These are phyloP conservation scores for Periophthalmus modestus DNA, from an alignment of 2,113 vertebrate species.

Conservation along the genomic window DNA sequence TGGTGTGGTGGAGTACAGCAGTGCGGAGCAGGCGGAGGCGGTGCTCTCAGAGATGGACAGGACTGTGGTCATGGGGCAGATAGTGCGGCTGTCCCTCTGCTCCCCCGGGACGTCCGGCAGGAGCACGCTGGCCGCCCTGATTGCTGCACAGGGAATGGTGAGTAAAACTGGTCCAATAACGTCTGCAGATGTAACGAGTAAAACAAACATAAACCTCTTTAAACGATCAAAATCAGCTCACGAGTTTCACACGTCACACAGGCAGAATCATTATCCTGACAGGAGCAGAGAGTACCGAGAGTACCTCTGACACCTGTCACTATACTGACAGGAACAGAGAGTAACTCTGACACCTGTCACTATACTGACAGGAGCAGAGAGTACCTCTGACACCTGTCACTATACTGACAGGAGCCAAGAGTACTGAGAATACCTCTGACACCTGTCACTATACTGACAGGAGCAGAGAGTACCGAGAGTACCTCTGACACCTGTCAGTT, in stretches of 20 bases:
- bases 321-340: neutral
- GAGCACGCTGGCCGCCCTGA: conserved; percentile 91
- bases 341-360: too few relatives aligned
- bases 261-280: neutral
- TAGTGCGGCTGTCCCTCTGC: conserved; percentile 89
- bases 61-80: conserved; percentile 78
- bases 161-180: conserved; percentile 52
- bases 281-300: neutral
- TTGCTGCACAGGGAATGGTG: conserved; percentile 94
- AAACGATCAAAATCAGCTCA: neutral
- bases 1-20: conserved; percentile 91
- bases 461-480: too few relatives aligned
- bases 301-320: neutral
- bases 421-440: too few relatives aligned
- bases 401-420: too few relatives aligned
- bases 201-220: neutral
- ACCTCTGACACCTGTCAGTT: neutral
- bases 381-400: too few relatives aligned
- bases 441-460: neutral
- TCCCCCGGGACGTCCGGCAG: conserved; percentile 92
- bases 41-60: conserved; percentile 80
- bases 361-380: too few relatives aligned
- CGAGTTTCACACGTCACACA: neutral
- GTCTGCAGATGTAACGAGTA: too few relatives aligned
- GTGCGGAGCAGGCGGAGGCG: conserved; percentile 87